phyloP scores from a whole-genome alignment of 2,888 invertebrate genomes.

The Mesoligia furuncula region DNA sequence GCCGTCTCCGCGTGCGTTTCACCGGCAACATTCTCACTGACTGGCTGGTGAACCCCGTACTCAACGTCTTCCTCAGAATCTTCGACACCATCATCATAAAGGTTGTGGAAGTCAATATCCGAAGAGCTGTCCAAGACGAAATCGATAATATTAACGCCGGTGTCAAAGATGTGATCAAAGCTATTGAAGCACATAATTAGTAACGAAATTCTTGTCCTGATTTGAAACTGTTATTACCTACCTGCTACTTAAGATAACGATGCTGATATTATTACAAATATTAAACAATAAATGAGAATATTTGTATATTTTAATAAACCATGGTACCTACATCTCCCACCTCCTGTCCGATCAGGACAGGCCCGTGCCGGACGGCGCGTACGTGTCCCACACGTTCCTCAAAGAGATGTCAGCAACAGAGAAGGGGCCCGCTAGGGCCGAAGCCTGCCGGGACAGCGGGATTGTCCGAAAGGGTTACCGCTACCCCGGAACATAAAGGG shows the following conservation, averaged over 20 bases:
- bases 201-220: not conserved
- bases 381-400: no score
- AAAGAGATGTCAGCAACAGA: no score
- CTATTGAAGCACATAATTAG: constrained; percentile 73
- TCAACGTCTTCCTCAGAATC: constrained; percentile 82
- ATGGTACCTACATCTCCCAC: no score
- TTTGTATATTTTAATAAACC: no score
- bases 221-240: constrained; percentile 28
- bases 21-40: constrained; percentile 87
- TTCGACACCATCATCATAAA: constrained; percentile 86
- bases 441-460: no score
- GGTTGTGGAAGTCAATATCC: constrained; percentile 83
- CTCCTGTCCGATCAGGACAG: no score
- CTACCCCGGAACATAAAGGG: no score
- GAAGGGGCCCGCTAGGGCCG: no score
- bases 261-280: constrained; percentile 25
- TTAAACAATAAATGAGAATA: constrained; percentile 6
- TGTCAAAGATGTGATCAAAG: constrained; percentile 72
- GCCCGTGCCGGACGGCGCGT: no score
- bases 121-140: constrained; percentile 74
- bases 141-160: constrained; percentile 81
- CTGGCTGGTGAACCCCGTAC: constrained; percentile 88
- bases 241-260: constrained; percentile 1
- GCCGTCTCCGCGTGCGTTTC: constrained; percentile 85
- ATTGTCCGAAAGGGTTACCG: no score